Evolutionary conservation across 2,797 vertebrate species (phyloP).

Genomic region (Phrynocephalus guinanensis): DNA sequence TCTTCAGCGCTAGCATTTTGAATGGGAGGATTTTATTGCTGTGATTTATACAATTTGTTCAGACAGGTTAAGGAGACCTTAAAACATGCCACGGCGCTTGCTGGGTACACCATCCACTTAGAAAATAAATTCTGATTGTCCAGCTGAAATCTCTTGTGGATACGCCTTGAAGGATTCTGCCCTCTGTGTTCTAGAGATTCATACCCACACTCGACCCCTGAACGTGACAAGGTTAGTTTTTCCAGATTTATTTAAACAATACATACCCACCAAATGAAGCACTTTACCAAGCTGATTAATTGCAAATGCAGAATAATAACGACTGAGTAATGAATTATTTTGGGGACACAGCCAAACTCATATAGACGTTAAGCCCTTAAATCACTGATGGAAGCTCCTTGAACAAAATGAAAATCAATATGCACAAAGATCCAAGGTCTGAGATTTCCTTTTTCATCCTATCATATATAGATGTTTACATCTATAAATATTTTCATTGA

Average conservation of each 20-base stretch:
- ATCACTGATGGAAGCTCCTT: constrained; percentile 74
- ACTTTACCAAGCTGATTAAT: constrained; percentile 85
- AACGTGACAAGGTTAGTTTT: constrained; percentile 81
- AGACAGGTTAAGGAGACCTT: constrained; percentile 87
- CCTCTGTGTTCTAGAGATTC: constrained; percentile 77
- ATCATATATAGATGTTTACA: constrained; percentile 9
- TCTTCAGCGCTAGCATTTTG: constrained; percentile 79
- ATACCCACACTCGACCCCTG: constrained; percentile 81
- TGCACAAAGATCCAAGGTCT: constrained; percentile 33
- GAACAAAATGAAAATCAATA: constrained; percentile 60
- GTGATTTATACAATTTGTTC: constrained; percentile 92
- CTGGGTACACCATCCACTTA: constrained; percentile 75
- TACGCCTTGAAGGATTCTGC: constrained; percentile 85
- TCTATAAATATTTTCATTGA: constrained; percentile 15
- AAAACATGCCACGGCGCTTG: constrained; percentile 80
- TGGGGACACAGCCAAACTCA: constrained; percentile 70
- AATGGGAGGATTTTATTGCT: constrained; percentile 87
- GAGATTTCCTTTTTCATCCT: constrained; percentile 36
- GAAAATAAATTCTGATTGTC: constrained; percentile 88
- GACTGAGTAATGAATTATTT: constrained; percentile 84
- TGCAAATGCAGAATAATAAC: constrained; percentile 79
- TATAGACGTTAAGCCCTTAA: constrained; percentile 84
- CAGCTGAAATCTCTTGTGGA: constrained; percentile 82
- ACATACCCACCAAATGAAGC: constrained; percentile 75
- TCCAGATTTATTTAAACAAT: constrained; percentile 84